Evolutionary conservation across 2,888 invertebrate genomes (phyloP).

Genomic region (Camponotus fellah): DNA sequence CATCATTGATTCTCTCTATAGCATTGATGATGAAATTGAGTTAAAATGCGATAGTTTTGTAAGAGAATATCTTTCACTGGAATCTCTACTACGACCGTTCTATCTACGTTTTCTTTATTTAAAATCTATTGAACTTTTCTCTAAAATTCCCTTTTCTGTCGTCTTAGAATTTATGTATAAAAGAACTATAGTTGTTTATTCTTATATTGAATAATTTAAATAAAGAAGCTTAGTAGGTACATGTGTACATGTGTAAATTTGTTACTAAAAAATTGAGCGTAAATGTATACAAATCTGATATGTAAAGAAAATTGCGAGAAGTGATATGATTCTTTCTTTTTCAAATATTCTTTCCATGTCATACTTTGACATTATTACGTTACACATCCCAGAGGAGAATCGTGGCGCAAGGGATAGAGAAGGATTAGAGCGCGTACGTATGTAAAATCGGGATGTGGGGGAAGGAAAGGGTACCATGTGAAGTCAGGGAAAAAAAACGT

Average conservation of each 20-base stretch:
- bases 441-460: conserved; percentile 39
- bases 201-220: background rate
- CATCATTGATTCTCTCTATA: conserved; percentile 72
- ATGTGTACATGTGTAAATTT: background rate
- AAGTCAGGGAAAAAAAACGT: conserved; percentile 61
- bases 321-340: conserved; percentile 23
- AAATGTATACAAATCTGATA: background rate
- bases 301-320: conserved; percentile 1
- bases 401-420: conserved; percentile 54
- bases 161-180: background rate
- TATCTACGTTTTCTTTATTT: conserved; percentile 1
- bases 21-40: conserved; percentile 8
- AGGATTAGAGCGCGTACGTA: conserved; percentile 51
- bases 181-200: too few species aligned
- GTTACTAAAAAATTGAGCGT: background rate
- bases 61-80: background rate
- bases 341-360: conserved; percentile 55
- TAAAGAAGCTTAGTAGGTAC: background rate
- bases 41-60: background rate
- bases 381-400: conserved; percentile 65
- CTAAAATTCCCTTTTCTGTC: background rate
- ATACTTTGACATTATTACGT: conserved; percentile 78
- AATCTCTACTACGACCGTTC: background rate
- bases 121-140: background rate
- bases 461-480: conserved; percentile 44